These are phyloP conservation scores for Aplysina aerophoba DNA, from an alignment of 37 sponge, comb jelly and placozoan species.

Conservation along the genomic window DNA sequence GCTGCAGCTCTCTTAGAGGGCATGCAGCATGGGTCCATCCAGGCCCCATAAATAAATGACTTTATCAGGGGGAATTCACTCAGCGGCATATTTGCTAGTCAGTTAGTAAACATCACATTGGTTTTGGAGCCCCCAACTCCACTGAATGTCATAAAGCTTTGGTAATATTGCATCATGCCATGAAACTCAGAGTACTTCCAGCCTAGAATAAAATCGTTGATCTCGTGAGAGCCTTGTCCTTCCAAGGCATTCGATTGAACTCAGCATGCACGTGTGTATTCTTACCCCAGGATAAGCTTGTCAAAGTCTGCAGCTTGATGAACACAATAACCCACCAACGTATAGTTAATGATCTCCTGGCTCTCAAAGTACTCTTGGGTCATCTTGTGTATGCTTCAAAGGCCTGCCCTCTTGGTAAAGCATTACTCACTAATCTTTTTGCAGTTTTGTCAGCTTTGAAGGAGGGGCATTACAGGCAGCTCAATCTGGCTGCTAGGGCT, in stretches of 20 bases:
- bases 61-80: no score
- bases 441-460: background rate
- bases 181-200: background rate
- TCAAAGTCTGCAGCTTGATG: background rate
- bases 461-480: background rate
- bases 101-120: background rate
- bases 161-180: background rate
- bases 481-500: background rate
- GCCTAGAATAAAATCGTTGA: background rate
- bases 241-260: background rate
- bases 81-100: no score
- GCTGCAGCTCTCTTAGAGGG: no score
- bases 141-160: background rate
- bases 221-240: background rate
- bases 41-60: no score
- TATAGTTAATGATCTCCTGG: no score
- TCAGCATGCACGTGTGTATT: background rate
- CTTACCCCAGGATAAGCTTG: background rate
- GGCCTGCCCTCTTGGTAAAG: background rate
- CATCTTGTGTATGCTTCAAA: background rate
- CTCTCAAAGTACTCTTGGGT: no score
- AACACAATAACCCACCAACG: background rate
- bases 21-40: no score
- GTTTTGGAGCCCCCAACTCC: background rate
- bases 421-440: background rate